Percentiles rank a stretch among this genome's conserved stretches.
These are phyloP conservation scores for Episyrphus balteatus DNA, from an alignment of 1,140 invertebrate genomes.

Conservation along the genomic window DNA sequence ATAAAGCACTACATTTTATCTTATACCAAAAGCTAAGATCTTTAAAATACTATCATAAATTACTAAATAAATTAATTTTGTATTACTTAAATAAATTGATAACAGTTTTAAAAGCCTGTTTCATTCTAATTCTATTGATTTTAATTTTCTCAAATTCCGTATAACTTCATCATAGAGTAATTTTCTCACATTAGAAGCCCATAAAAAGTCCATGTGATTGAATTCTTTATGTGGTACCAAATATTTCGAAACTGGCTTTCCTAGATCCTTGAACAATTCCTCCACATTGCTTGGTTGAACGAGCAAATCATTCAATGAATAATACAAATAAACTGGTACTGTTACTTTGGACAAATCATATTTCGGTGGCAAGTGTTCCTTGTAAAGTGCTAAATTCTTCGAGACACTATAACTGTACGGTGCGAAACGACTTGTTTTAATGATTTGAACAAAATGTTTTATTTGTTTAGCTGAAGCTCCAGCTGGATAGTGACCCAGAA, in stretches of 20 bases:
- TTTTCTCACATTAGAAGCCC: slow-evolving; percentile 46
- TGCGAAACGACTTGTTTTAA: slow-evolving; percentile 24
- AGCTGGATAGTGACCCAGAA: slow-evolving; percentile 55
- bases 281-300: slow-evolving; percentile 51
- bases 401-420: slow-evolving; percentile 29
- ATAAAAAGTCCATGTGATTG: slow-evolving; percentile 56
- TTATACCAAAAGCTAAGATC: too few species aligned
- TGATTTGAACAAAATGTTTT: slow-evolving; percentile 34
- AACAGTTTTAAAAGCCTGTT: too few species aligned
- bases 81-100: too few species aligned
- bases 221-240: slow-evolving; percentile 44
- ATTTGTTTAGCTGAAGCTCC: slow-evolving; percentile 34
- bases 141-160: too few species aligned
- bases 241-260: slow-evolving; percentile 44
- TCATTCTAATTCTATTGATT: too few species aligned
- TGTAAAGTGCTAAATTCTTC: slow-evolving; percentile 41
- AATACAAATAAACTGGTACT: slow-evolving; percentile 52
- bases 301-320: slow-evolving; percentile 47
- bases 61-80: too few species aligned
- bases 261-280: slow-evolving; percentile 41
- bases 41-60: too few species aligned
- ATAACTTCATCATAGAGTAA: slow-evolving; percentile 39
- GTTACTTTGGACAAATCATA: slow-evolving; percentile 51
- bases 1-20: too few species aligned
- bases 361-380: slow-evolving; percentile 38